Conservation (phyloP, 2,797 vertebrate genomes). For the Dipus sagitta region DNA sequence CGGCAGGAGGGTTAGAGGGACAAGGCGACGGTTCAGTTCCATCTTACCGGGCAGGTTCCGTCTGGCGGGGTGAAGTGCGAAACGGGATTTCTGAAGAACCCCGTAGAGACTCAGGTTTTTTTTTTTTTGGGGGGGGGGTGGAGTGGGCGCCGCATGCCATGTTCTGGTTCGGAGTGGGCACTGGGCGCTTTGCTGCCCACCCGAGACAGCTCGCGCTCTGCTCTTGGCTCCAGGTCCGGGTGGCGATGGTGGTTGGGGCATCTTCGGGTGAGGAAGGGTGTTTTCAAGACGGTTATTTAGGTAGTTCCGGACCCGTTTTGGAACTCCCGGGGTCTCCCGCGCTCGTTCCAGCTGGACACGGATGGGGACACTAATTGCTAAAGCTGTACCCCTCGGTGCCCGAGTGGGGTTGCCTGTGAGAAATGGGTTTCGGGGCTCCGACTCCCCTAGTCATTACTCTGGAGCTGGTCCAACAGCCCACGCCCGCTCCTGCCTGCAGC, state of each 20-base stretch:
- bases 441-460: neutral
- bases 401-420: neutral
- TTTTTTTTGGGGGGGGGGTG: no score
- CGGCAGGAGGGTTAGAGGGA: no score
- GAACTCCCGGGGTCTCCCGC: neutral
- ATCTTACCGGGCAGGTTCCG: rapidly evolving
- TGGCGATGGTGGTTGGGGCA: neutral
- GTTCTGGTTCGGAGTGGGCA: rapidly evolving
- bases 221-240: rapidly evolving
- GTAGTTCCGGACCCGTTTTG: neutral
- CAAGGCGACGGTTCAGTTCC: neutral
- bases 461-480: rapidly evolving
- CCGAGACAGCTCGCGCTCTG: neutral
- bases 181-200: neutral
- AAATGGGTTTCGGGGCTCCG: neutral
- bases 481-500: neutral
- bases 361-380: neutral
- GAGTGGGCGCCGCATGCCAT: rapidly evolving
- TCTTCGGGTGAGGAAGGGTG: neutral
- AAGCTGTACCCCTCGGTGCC: neutral
- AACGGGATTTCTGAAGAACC: neutral
- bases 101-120: no score
- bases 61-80: neutral
- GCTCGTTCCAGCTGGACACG: rapidly evolving
- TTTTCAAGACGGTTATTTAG: neutral